phyloP scores from a whole-genome alignment of 2,797 vertebrate species.

The Scarus forsteni region DNA sequence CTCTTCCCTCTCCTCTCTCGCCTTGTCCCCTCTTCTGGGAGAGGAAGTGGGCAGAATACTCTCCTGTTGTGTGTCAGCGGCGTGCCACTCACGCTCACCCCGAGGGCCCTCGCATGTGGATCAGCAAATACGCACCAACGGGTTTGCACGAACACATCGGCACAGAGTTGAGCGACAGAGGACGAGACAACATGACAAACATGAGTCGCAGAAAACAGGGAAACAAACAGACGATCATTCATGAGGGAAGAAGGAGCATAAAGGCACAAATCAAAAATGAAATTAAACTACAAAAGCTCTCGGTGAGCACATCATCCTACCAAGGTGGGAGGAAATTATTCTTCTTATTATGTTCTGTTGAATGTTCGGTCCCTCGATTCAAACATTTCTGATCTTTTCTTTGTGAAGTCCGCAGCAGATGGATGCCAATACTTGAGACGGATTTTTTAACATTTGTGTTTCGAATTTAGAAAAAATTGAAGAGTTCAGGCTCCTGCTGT shows the following conservation, averaged over 20 bases:
- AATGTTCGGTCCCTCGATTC: not conserved
- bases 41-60: slow-evolving; percentile 72
- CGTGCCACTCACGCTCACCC: slow-evolving; percentile 53
- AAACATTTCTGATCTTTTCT: too few relatives aligned
- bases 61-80: slow-evolving; percentile 64
- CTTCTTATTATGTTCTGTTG: not conserved
- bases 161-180: slow-evolving; percentile 31
- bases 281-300: not conserved
- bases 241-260: not conserved
- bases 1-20: slow-evolving; percentile 37
- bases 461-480: too few relatives aligned
- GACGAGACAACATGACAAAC: slow-evolving; percentile 8
- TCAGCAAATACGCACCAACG: slow-evolving; percentile 15
- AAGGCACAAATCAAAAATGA: not conserved
- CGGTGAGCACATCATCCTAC: too few relatives aligned
- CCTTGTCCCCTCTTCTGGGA: slow-evolving; percentile 59
- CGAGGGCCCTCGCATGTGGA: slow-evolving; percentile 39
- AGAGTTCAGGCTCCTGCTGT: too few relatives aligned
- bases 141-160: slow-evolving; percentile 59
- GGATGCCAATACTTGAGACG: not conserved
- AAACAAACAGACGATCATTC: not conserved
- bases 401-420: too few relatives aligned
- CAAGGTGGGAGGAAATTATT: not conserved
- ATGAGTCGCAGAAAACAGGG: slow-evolving; percentile 9
- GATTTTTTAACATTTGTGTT: too few relatives aligned